A percentile compares a stretch with the other conserved stretches of the same genome.
Conservation (phyloP, 2,888 invertebrate genomes). For the Craniophora ligustri region DNA sequence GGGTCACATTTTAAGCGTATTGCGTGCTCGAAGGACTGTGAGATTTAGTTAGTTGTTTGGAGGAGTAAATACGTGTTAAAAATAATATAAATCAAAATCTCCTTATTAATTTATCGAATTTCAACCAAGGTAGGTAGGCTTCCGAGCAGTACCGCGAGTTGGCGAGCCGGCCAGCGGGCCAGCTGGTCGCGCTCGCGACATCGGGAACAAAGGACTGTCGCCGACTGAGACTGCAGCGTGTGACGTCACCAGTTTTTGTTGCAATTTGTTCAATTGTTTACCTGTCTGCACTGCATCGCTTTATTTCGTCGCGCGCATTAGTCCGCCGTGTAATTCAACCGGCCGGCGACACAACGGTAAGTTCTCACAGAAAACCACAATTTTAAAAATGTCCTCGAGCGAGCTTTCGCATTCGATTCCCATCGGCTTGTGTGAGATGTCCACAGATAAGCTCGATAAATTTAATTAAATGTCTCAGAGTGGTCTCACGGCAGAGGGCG, state of each 20-base stretch:
- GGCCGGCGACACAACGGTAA: conserved; percentile 45
- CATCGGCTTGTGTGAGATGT: conserved; percentile 77
- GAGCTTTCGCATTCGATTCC: conserved; percentile 75
- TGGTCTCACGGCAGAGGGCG: conserved; percentile 53
- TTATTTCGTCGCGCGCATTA: conserved; percentile 58
- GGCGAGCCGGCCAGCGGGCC: not conserved
- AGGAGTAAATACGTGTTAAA: too few relatives aligned
- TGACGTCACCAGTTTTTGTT: conserved; percentile 67
- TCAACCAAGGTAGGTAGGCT: too few relatives aligned
- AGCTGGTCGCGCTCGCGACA: not conserved
- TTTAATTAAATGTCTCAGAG: conserved; percentile 82
- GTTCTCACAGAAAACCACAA: conserved; percentile 77
- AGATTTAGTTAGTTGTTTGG: too few relatives aligned
- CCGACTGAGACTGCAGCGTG: conserved; percentile 54
- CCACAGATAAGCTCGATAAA: conserved; percentile 83
- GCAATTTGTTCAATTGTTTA: conserved; percentile 69
- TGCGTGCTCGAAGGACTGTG: too few relatives aligned
- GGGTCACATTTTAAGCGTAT: too few relatives aligned
- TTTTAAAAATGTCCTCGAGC: conserved; percentile 73
- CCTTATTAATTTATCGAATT: too few relatives aligned
- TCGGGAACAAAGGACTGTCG: conserved; percentile 17
- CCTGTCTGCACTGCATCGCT: conserved; percentile 62
- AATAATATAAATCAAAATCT: too few relatives aligned
- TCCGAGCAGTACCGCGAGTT: not conserved
- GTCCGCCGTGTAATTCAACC: conserved; percentile 60